These are phyloP conservation scores for Chelonoidis abingdonii DNA, from an alignment of 2,113 vertebrate species.

Conservation along the genomic window DNA sequence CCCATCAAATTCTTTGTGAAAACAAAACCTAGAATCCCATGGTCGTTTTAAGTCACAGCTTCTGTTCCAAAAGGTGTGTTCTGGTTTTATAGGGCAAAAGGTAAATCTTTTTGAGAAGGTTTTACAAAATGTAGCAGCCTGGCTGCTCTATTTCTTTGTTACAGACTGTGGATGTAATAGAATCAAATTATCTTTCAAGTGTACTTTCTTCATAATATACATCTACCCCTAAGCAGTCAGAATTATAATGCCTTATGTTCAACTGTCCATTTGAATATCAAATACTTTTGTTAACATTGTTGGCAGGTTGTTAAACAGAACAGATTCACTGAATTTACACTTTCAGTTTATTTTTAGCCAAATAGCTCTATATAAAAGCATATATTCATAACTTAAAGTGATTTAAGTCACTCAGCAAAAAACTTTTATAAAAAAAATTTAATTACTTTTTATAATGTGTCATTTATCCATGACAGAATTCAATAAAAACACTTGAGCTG, in stretches of 20 bases:
- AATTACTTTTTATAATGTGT: too few relatives aligned
- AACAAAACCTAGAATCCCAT: not conserved
- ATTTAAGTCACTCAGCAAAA: too few relatives aligned
- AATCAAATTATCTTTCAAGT: not conserved
- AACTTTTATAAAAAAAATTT: too few relatives aligned
- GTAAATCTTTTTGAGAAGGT: not conserved
- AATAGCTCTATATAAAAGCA: not conserved
- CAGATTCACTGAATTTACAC: not conserved
- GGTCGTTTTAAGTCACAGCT: not conserved
- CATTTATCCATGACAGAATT: not conserved
- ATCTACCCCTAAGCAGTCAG: not conserved
- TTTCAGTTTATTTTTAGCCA: not conserved
- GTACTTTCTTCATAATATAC: not conserved
- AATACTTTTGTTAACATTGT: not conserved
- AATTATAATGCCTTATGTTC: not conserved
- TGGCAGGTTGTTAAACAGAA: not conserved
- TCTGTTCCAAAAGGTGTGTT: not conserved
- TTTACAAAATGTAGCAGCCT: not conserved
- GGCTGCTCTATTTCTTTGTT: not conserved
- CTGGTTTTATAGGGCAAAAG: not conserved
- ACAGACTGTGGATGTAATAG: not conserved
- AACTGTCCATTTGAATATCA: not conserved
- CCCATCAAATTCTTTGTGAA: accelerated
- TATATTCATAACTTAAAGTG: too few relatives aligned
- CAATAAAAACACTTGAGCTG: not conserved